Evolutionary conservation across 2,113 vertebrate species (phyloP), one percentile per base, ranked within the genome.

Genomic region (Grus americana): DNA sequence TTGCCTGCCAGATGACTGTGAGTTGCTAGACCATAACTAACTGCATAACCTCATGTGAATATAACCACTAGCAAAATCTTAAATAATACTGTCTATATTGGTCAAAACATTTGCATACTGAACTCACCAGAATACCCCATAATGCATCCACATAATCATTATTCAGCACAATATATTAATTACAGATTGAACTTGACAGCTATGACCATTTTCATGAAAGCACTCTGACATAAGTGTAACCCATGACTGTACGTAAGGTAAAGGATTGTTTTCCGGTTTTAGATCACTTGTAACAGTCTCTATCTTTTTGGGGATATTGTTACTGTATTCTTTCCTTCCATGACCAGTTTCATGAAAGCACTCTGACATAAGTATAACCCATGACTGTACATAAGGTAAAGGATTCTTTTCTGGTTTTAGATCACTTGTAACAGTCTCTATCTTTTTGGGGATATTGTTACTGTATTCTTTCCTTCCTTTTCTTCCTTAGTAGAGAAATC

Each of bases 131-230:
- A 63, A 78, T 36, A 59, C 3, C 22, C 36, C 30, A 29, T 74
- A 87, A 85, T 75, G 52, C 76, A 79, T 78, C 58, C 76, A 89
- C 44, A 36, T 67, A 59, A 89, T 36, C 23, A 59, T 71, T 90
- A 74, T 61, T 84, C 70, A 65, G 65, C 40, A 94, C 61, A 93
- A 68, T 66, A 46, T 50, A 65, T 89, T 81, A 93, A 84, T 84
- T 90, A 84, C 50, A 78, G 68, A 52, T 87, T 92, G 40, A 91
- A 68, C 30, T 78, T 89, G 72, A 86, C 47, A 91, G 34, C 46
- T 95, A 58, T n/a, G 65, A 84, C 27, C 63, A 91, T 55, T 55
- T 86, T 91, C 50, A 66, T 54, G 58, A 89, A 91, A 76, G 58
- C 58, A 58, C 34, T 58, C 40, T 67, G 63, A 89, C 16, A 61